These are phyloP conservation scores for Chaetorhynchus papuensis DNA, from an alignment of 2,113 vertebrate species.

Conservation along the genomic window DNA sequence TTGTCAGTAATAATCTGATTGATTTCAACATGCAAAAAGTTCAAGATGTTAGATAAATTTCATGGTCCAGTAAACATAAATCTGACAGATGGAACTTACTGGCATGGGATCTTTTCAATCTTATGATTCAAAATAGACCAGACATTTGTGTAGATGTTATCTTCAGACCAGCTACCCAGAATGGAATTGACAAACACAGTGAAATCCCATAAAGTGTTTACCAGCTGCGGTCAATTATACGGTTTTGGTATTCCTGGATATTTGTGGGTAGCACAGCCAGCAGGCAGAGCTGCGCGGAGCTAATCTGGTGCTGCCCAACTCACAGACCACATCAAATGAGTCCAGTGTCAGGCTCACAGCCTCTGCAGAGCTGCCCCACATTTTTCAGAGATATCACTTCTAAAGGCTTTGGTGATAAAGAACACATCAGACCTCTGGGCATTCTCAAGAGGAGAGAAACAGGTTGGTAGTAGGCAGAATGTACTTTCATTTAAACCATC, in stretches of 20 bases:
- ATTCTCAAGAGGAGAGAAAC: neutral
- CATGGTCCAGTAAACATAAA: neutral
- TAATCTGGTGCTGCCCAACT: neutral
- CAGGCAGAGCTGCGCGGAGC: neutral
- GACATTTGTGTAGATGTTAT: neutral
- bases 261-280: neutral
- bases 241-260: neutral
- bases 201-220: neutral
- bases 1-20: neutral
- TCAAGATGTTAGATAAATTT: constrained; percentile 1
- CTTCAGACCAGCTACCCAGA: neutral
- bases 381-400: neutral
- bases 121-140: neutral
- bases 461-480: neutral
- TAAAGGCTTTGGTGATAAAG: neutral
- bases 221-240: neutral
- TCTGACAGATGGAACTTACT: constrained; percentile 21
- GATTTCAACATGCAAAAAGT: neutral
- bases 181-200: neutral
- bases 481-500: neutral
- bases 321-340: neutral
- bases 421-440: neutral
- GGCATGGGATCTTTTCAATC: neutral
- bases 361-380: neutral
- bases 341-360: neutral